Evolutionary conservation across 2,888 invertebrate species (phyloP).

Genomic region (Augochlorella aurata): DNA sequence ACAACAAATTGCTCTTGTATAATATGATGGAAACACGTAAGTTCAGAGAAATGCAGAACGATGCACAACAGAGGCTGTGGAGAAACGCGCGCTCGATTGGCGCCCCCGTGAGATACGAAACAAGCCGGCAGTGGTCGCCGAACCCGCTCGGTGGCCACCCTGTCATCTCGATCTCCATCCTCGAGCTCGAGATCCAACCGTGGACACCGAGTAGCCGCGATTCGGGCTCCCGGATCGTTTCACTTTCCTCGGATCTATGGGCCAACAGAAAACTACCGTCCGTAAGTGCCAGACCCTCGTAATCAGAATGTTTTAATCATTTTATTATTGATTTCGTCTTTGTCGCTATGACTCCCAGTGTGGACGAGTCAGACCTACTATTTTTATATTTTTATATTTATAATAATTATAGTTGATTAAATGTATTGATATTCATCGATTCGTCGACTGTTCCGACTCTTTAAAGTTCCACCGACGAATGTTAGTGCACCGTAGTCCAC

Average conservation of each 20-base stretch:
- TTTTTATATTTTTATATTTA: too few relatives aligned
- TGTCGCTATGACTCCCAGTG: too few relatives aligned
- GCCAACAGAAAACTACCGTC: background rate
- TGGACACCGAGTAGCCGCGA: slow-evolving; percentile 40
- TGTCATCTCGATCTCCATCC: background rate
- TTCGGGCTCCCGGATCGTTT: slow-evolving; percentile 32
- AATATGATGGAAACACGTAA: slow-evolving; percentile 13
- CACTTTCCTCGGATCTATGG: background rate
- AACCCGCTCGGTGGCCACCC: slow-evolving; percentile 36
- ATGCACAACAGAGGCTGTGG: slow-evolving; percentile 66
- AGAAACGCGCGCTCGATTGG: slow-evolving; percentile 59
- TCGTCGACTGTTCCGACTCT: too few relatives aligned
- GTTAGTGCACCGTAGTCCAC: too few relatives aligned
- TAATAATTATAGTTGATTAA: too few relatives aligned
- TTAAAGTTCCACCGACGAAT: too few relatives aligned
- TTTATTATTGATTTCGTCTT: too few relatives aligned
- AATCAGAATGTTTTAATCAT: too few relatives aligned
- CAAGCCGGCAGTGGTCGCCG: slow-evolving; percentile 53
- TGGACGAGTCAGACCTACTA: too few relatives aligned
- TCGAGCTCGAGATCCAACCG: background rate
- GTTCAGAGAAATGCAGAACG: slow-evolving; percentile 55
- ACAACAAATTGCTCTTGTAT: slow-evolving; percentile 54
- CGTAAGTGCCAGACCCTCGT: too few relatives aligned
- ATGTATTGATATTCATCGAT: too few relatives aligned
- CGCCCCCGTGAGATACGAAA: slow-evolving; percentile 57